These are phyloP conservation scores for Narcine bancroftii DNA, from an alignment of 2,113 vertebrate genomes.

Conservation along the genomic window DNA sequence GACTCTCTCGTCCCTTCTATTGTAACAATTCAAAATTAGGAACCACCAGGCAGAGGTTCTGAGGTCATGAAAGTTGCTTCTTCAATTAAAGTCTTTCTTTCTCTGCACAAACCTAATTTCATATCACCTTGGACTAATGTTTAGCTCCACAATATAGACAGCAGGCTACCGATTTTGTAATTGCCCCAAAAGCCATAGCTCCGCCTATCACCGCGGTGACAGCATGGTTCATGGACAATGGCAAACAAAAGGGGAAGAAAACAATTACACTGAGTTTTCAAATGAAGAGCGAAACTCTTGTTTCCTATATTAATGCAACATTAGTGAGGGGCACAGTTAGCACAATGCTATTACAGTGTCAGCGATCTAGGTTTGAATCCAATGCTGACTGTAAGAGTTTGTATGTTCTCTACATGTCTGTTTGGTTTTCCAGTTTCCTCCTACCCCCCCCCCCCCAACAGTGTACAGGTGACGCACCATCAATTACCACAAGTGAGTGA, in stretches of 20 bases:
- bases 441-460: too few relatives aligned
- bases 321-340: too few relatives aligned
- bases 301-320: constrained; percentile 1
- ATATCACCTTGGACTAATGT: not conserved
- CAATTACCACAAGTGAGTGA: too few relatives aligned
- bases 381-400: too few relatives aligned
- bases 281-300: not conserved
- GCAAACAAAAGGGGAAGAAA: not conserved
- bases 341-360: too few relatives aligned
- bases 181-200: not conserved
- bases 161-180: not conserved
- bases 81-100: not conserved
- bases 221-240: not conserved
- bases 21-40: too few relatives aligned
- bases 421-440: too few relatives aligned
- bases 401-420: too few relatives aligned
- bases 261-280: not conserved
- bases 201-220: not conserved
- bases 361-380: too few relatives aligned
- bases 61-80: not conserved
- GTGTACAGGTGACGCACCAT: too few relatives aligned
- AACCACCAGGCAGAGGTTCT: not conserved
- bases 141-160: not conserved
- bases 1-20: too few relatives aligned
- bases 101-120: not conserved